phyloP scores from a whole-genome alignment of 2,888 invertebrate genomes.

The Zygaena filipendulae region DNA sequence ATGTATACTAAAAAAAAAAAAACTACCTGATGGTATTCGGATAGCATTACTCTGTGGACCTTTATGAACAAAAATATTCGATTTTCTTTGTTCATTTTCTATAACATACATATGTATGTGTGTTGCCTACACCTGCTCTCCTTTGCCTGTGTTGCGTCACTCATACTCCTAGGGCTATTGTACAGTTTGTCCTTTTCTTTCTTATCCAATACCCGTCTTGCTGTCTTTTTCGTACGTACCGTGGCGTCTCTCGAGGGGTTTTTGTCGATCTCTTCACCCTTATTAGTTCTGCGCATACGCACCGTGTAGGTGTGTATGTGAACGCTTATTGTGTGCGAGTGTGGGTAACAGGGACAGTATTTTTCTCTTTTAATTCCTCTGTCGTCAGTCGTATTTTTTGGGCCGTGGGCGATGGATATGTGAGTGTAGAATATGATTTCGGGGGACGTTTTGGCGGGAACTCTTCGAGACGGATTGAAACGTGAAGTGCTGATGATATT shows the following conservation, averaged over 20 bases:
- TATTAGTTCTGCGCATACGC: conserved; percentile 42
- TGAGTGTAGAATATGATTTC: conserved; percentile 32
- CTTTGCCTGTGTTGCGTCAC: conserved; percentile 47
- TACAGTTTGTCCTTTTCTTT: conserved; percentile 39
- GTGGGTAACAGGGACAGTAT: conserved; percentile 25
- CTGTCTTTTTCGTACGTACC: conserved; percentile 32
- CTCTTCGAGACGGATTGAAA: no score
- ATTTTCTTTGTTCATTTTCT: conserved; percentile 47
- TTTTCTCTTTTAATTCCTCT: conserved; percentile 25
- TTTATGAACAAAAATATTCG: no score
- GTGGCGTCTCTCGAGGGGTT: conserved; percentile 41
- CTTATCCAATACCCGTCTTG: conserved; percentile 18
- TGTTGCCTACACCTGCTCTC: conserved; percentile 53
- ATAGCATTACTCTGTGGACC: no score
- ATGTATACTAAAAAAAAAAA: no score
- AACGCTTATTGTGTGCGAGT: conserved; percentile 18
- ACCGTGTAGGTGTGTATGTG: conserved; percentile 42
- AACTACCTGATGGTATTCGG: no score
- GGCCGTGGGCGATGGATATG: conserved; percentile 30
- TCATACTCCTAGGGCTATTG: conserved; percentile 46
- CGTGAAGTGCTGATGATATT: no score
- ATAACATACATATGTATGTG: no score
- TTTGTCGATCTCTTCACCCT: conserved; percentile 57
- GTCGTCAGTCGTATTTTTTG: conserved; percentile 28
- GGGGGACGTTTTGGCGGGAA: conserved; percentile 47